phyloP scores from a whole-genome alignment of 53 echinoderm and acorn worm species.

The Crossaster papposus region DNA sequence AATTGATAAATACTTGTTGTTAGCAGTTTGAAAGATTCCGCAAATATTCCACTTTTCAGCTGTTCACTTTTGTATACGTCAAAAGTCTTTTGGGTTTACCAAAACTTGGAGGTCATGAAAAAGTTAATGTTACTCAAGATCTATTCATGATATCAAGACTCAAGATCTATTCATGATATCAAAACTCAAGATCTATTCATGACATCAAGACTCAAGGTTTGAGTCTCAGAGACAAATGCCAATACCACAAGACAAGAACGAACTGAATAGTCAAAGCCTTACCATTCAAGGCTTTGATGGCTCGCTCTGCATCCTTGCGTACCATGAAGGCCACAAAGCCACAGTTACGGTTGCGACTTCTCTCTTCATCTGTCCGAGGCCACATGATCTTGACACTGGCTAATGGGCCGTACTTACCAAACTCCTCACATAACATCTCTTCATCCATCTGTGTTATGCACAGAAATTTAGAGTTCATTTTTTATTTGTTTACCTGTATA shows the following conservation, averaged over 20 bases:
- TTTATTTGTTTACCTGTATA: too few species aligned
- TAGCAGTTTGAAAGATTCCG: too few species aligned
- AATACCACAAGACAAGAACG: not conserved
- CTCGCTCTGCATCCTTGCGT: slow-evolving; percentile 89
- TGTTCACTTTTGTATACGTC: too few species aligned
- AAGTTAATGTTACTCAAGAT: too few species aligned
- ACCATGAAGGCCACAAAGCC: slow-evolving; percentile 99
- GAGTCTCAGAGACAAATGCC: not conserved
- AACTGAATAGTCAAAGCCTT: not conserved
- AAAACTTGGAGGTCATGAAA: too few species aligned
- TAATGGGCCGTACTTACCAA: slow-evolving; percentile 94
- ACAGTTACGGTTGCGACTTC: slow-evolving; percentile 92
- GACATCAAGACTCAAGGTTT: too few species aligned
- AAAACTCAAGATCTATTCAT: too few species aligned
- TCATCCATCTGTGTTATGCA: slow-evolving; percentile 80
- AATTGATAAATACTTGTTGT: not conserved
- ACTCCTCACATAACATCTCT: slow-evolving; percentile 93
- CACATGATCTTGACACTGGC: slow-evolving; percentile 99
- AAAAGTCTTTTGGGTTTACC: too few species aligned
- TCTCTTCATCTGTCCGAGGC: slow-evolving; percentile 96
- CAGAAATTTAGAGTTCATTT: not conserved
- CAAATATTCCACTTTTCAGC: too few species aligned
- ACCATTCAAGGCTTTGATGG: slow-evolving; percentile 90
- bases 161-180: too few species aligned
- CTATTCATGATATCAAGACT: too few species aligned